phyloP scores from a whole-genome alignment of 2,888 invertebrate species.

The Hydriomena furcata region DNA sequence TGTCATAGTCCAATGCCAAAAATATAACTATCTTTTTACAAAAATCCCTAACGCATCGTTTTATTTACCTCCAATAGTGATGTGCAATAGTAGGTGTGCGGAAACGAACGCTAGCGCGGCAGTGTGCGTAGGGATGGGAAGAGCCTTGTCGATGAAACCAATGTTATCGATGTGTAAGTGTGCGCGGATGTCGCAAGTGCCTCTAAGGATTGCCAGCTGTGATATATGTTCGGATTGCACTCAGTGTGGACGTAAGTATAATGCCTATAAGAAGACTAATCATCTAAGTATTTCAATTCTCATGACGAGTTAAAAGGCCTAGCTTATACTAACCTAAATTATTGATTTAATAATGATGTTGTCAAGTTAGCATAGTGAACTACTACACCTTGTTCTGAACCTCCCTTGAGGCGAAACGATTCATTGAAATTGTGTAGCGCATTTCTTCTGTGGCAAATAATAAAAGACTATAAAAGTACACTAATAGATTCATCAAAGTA shows the following conservation, averaged over 20 bases:
- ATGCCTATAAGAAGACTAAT: constrained; percentile 18
- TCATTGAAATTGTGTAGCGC: constrained; percentile 14
- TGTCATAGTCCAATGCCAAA: constrained; percentile 84
- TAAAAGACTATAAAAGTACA: constrained; percentile 20
- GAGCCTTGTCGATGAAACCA: constrained; percentile 17
- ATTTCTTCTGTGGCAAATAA: constrained; percentile 21
- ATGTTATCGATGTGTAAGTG: constrained; percentile 20
- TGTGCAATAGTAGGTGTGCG: constrained; percentile 23
- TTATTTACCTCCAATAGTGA: constrained; percentile 63
- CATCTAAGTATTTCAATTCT: constrained; percentile 7
- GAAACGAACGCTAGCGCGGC: constrained; percentile 10
- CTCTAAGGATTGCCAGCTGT: constrained; percentile 27
- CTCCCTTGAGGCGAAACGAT: background rate
- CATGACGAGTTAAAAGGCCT: constrained; percentile 10
- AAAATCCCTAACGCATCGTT: constrained; percentile 79
- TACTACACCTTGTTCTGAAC: background rate
- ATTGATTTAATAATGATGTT: constrained; percentile 1
- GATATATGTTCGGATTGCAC: constrained; percentile 27
- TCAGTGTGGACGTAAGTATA: constrained; percentile 21
- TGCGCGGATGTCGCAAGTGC: constrained; percentile 20
- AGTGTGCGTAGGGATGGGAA: constrained; percentile 16
- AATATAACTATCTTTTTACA: constrained; percentile 84
- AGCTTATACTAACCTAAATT: constrained; percentile 23
- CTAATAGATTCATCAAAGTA: constrained; percentile 19
- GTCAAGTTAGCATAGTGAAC: constrained; percentile 10